Percentiles rank a stretch among this genome's conserved stretches.
These are phyloP conservation scores for Paedocypris micromegethes DNA, from an alignment of 2,797 vertebrate species.

Conservation along the genomic window DNA sequence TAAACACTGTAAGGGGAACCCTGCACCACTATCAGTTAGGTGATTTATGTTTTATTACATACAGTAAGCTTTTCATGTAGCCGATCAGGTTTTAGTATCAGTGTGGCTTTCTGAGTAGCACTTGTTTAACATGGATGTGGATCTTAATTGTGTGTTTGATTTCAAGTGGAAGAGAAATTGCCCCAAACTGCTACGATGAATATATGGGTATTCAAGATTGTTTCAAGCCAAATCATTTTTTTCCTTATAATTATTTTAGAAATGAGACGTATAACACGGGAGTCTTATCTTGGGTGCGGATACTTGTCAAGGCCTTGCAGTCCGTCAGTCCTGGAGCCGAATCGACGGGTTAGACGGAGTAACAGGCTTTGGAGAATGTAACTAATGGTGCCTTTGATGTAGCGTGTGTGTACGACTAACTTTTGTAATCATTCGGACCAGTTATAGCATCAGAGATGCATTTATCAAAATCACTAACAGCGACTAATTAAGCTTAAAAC, in stretches of 20 bases:
- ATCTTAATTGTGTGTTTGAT: conserved; percentile 10
- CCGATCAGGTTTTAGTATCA: conserved; percentile 23
- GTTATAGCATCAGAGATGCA: not conserved
- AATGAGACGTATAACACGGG: conserved; percentile 27
- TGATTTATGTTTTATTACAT: conserved; percentile 19
- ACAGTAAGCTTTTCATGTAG: conserved; percentile 35
- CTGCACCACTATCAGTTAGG: conserved; percentile 28
- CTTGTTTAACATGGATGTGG: conserved; percentile 22
- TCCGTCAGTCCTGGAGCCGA: conserved; percentile 13
- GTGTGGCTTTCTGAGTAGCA: conserved; percentile 1
- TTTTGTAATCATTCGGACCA: conserved; percentile 1
- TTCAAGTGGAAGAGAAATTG: conserved; percentile 30
- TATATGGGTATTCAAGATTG: not conserved
- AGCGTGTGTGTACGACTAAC: conserved; percentile 4
- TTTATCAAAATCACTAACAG: not conserved
- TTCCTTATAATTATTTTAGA: conserved; percentile 45
- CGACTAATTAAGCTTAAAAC: conserved; percentile 13
- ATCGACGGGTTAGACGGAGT: conserved; percentile 3
- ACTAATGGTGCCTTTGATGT: not conserved
- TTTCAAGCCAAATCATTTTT: conserved; percentile 30
- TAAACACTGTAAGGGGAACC: conserved; percentile 39
- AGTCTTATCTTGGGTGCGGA: conserved; percentile 40
- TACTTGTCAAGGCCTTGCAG: conserved; percentile 12
- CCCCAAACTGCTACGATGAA: conserved; percentile 22
- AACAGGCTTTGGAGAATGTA: conserved; percentile 13